These are phyloP conservation scores for Ferdinandea cuprea DNA, from an alignment of 2,888 invertebrate species.

Conservation along the genomic window DNA sequence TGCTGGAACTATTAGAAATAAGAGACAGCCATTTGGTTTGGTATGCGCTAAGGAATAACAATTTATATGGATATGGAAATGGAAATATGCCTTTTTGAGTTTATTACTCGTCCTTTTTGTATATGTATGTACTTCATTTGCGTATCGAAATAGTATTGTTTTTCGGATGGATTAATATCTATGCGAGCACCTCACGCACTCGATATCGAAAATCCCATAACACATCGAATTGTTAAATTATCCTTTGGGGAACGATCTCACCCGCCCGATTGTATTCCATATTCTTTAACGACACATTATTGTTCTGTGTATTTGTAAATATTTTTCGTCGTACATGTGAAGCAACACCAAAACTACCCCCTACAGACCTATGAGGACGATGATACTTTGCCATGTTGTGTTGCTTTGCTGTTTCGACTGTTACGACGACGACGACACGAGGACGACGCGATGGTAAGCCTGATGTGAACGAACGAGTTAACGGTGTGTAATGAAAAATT, in stretches of 20 bases:
- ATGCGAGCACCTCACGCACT: slow-evolving; percentile 24
- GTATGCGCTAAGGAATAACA: too few species aligned
- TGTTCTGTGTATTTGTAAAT: slow-evolving; percentile 35
- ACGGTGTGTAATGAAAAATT: slow-evolving; percentile 75
- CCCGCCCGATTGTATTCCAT: slow-evolving; percentile 6
- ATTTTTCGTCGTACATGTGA: background rate
- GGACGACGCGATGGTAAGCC: slow-evolving; percentile 13
- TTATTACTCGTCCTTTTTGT: background rate
- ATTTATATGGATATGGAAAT: too few species aligned
- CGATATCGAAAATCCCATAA: slow-evolving; percentile 52
- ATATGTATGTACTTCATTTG: too few species aligned
- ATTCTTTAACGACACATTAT: slow-evolving; percentile 56
- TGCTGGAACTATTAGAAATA: too few species aligned
- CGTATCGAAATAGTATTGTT: too few species aligned
- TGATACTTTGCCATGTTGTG: slow-evolving; percentile 32
- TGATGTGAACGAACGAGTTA: slow-evolving; percentile 57
- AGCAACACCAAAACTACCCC: slow-evolving; percentile 51
- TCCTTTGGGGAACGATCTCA: slow-evolving; percentile 48
- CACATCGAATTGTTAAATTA: slow-evolving; percentile 64
- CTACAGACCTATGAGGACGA: slow-evolving; percentile 42
- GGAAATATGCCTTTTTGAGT: background rate
- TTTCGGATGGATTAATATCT: too few species aligned
- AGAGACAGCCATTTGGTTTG: too few species aligned
- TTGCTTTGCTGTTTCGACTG: slow-evolving; percentile 21
- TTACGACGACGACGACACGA: background rate